Percentiles rank a stretch among this genome's conserved stretches.
Evolutionary conservation across 2,113 vertebrate genomes (phyloP).

Genomic region (Carassius gibelio): DNA sequence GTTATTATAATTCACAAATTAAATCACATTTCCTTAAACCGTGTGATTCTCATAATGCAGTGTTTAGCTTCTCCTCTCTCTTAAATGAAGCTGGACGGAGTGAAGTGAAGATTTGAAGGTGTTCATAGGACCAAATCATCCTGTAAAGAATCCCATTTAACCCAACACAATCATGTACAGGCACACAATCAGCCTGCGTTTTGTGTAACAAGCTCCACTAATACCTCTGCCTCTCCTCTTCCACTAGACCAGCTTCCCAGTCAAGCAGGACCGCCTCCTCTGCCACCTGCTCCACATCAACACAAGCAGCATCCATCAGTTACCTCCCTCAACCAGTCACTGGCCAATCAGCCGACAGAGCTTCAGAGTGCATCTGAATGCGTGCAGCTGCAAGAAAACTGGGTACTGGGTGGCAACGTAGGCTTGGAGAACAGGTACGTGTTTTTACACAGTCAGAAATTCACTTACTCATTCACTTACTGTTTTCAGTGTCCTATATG

Average conservation of each 20-base stretch:
- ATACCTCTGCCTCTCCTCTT: constrained; percentile 31
- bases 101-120: not conserved
- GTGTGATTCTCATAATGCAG: constrained; percentile 15
- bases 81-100: not conserved
- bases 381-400: constrained; percentile 99
- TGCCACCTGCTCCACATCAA: constrained; percentile 88
- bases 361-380: constrained; percentile 99
- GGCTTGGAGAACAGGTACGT: constrained; percentile 98
- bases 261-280: constrained; percentile 87
- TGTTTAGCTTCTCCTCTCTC: not conserved
- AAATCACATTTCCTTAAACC: not conserved
- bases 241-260: constrained; percentile 86
- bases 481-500: not conserved
- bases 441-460: not conserved
- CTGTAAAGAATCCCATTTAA: constrained; percentile 26
- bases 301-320: constrained; percentile 93
- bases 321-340: constrained; percentile 92
- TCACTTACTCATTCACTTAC: not conserved
- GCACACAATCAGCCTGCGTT: not conserved
- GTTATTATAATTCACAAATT: not conserved
- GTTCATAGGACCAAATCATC: constrained; percentile 26
- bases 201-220: constrained; percentile 16
- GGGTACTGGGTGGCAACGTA: constrained; percentile 99
- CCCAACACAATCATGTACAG: not conserved
- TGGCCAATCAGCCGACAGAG: constrained; percentile 97